Evolutionary conservation across 2,888 invertebrate species (phyloP).

Genomic region (Plebejus argus): DNA sequence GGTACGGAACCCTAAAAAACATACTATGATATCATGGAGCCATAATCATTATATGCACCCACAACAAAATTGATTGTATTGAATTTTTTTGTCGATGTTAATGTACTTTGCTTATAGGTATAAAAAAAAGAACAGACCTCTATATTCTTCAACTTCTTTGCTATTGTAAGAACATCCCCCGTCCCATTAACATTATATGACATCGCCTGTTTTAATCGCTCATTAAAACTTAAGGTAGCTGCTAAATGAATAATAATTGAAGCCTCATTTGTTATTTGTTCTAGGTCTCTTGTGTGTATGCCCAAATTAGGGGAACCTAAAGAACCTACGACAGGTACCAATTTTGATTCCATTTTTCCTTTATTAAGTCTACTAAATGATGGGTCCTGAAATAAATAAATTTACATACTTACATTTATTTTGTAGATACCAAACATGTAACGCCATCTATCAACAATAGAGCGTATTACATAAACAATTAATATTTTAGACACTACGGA

Average conservation of each 20-base stretch:
- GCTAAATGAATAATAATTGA: constrained; percentile 47
- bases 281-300: background rate
- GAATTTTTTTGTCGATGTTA: no score
- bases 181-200: constrained; percentile 48
- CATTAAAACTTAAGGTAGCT: constrained; percentile 47
- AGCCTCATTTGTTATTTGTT: constrained; percentile 38
- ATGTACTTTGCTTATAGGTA: no score
- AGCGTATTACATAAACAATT: no score
- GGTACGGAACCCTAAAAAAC: no score
- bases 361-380: background rate
- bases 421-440: background rate
- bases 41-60: no score
- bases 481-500: background rate
- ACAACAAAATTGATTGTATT: no score
- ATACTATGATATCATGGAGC: no score
- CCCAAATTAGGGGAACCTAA: background rate
- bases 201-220: constrained; percentile 43
- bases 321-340: constrained; percentile 1
- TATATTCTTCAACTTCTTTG: constrained; percentile 18
- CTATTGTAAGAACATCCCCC: constrained; percentile 47
- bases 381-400: background rate
- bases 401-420: background rate
- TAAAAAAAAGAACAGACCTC: background rate
- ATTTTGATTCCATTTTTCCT: background rate
- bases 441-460: background rate